phyloP scores from a whole-genome alignment of 2,113 vertebrate genomes.

The Brachyistius frenatus region DNA sequence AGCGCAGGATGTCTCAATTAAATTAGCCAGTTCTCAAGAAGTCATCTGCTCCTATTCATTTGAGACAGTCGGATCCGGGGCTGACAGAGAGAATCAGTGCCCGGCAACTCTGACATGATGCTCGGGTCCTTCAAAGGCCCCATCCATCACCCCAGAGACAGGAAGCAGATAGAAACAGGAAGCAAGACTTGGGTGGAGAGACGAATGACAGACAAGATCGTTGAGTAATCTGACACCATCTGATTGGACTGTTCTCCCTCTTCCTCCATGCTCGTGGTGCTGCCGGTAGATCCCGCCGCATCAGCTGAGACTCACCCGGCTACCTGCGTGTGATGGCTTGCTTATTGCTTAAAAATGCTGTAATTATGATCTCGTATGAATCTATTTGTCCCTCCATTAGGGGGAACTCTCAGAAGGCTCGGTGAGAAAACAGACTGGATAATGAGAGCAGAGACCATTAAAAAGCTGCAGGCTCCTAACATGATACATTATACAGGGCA shows the following conservation, averaged over 20 bases:
- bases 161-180: slow-evolving; percentile 73
- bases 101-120: slow-evolving; percentile 45
- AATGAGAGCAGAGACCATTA: slow-evolving; percentile 79
- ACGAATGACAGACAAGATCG: slow-evolving; percentile 68
- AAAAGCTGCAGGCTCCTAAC: slow-evolving; percentile 74
- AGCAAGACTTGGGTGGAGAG: slow-evolving; percentile 39
- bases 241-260: slow-evolving; percentile 60
- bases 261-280: slow-evolving; percentile 9
- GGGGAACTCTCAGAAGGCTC: slow-evolving; percentile 65
- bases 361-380: slow-evolving; percentile 76
- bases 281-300: slow-evolving; percentile 2
- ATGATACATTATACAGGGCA: slow-evolving; percentile 79
- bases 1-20: slow-evolving; percentile 42
- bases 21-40: slow-evolving; percentile 24
- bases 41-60: slow-evolving; percentile 32
- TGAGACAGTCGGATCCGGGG: slow-evolving; percentile 2
- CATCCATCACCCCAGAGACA: slow-evolving; percentile 65
- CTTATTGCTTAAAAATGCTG: slow-evolving; percentile 65
- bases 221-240: slow-evolving; percentile 66
- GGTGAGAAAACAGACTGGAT: slow-evolving; percentile 73
- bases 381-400: slow-evolving; percentile 81
- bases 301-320: slow-evolving; percentile 16
- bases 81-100: slow-evolving; percentile 37
- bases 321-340: slow-evolving; percentile 34
- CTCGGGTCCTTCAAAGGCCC: slow-evolving; percentile 37